Conservation (phyloP, 2,888 invertebrate species). For the Leptarthrus brevirostris region DNA sequence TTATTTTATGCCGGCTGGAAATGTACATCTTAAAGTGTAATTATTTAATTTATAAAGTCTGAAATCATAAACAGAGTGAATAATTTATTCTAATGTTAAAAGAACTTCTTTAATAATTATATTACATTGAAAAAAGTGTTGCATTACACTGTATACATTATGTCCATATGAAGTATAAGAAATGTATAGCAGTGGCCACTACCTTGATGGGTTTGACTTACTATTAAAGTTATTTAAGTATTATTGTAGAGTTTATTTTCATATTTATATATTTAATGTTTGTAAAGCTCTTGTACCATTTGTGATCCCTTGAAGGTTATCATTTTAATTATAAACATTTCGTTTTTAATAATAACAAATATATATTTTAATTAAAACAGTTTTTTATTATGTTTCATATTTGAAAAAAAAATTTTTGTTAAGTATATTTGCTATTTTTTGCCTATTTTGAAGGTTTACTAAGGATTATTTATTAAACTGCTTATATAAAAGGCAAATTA, state of each 20-base stretch:
- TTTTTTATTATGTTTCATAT: constrained; percentile 10
- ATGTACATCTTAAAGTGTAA: no score
- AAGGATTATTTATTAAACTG: no score
- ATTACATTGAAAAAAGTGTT: no score
- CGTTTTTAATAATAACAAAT: constrained; percentile 52
- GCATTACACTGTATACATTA: no score
- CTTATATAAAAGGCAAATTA: no score
- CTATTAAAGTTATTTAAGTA: constrained; percentile 16
- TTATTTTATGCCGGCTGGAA: no score
- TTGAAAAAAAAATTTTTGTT: background rate
- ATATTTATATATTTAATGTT: constrained; percentile 53
- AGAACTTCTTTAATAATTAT: no score
- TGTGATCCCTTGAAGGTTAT: constrained; percentile 59
- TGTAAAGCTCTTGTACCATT: constrained; percentile 59
- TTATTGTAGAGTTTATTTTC: constrained; percentile 35
- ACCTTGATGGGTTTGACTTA: constrained; percentile 22
- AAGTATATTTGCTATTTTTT: background rate
- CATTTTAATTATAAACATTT: constrained; percentile 57
- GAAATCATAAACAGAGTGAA: no score
- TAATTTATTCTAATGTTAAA: no score
- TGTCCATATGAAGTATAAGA: no score
- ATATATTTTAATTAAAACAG: constrained; percentile 38
- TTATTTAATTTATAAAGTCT: no score
- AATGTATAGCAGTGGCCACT: background rate
- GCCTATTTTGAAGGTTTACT: no score